Conservation (phyloP, 2,888 invertebrate genomes). For the Gymnosoma rotundatum region DNA sequence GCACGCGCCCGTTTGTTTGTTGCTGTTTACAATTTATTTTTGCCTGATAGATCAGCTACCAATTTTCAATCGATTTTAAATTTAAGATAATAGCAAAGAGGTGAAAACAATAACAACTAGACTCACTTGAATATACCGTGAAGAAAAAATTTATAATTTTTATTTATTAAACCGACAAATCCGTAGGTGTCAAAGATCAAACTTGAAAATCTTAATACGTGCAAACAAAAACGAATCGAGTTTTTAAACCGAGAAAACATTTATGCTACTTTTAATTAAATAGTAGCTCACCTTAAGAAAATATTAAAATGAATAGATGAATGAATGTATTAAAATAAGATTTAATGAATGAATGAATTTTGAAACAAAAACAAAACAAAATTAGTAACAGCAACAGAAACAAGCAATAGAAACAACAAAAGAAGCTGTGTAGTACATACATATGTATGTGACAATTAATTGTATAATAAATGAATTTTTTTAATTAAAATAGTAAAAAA, state of each 20-base stretch:
- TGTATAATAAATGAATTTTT: background rate
- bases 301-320: slow-evolving; percentile 35
- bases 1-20: slow-evolving; percentile 57
- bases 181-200: slow-evolving; percentile 69
- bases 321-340: slow-evolving; percentile 46
- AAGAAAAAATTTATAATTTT: slow-evolving; percentile 28
- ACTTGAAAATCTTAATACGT: slow-evolving; percentile 48
- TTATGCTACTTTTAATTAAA: slow-evolving; percentile 56
- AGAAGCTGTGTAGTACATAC: slow-evolving; percentile 26
- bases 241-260: slow-evolving; percentile 17
- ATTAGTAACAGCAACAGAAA: background rate
- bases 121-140: background rate
- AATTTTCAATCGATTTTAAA: slow-evolving; percentile 56
- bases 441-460: background rate
- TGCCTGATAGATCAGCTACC: slow-evolving; percentile 38
- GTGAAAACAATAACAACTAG: slow-evolving; percentile 11
- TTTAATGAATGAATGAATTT: slow-evolving; percentile 49
- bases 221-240: slow-evolving; percentile 12
- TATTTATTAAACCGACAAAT: slow-evolving; percentile 61
- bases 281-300: slow-evolving; percentile 65
- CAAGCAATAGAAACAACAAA: slow-evolving; percentile 6
- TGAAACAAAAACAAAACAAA: background rate
- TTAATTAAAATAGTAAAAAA: background rate
- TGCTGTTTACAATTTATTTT: slow-evolving; percentile 25
- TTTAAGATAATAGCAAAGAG: slow-evolving; percentile 46